Evolutionary conservation across 1,140 invertebrate species (phyloP), one percentile per base, ranked within the genome.

Genomic region (Pseudomyrmex concolor): DNA sequence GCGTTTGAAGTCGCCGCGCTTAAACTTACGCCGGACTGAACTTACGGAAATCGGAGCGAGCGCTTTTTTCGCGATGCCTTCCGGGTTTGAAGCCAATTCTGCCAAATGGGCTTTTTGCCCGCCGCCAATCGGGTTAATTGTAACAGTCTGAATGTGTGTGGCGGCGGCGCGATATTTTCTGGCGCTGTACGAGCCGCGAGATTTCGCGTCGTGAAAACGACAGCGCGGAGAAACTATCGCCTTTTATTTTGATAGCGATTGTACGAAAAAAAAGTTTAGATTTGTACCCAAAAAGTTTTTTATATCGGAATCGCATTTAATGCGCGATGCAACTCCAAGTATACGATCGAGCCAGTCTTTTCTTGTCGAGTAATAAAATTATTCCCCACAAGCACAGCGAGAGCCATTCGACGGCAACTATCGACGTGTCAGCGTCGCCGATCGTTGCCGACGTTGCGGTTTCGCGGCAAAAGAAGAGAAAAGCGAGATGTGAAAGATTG

Each of bases 341-440:
- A 13, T 50, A 57, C 54, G 13, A 60, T 45, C 17, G 15, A 48
- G 13, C 51, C 43, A 48, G 25, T 4, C 3, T 59, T 54, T 13
- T 13, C 34, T 34, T 34, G 34, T 34, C 34, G 15, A 25, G 34
- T 59, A 70, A 82, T 82, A 78, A 84, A 78, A 78, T 84, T 78
- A 78, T 78, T 19, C 25, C 51, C 15, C 55, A 43, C 34, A 34
- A 59, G 43, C 45, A 50, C 15, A 17, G 19, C 10, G 34, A 10
- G 22, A n/a, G 45, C 43, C 43, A 1, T 57, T 57, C 45, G 54
- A 71, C n/a, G 59, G 72, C 48, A 22, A 34, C 76, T 55, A 48
- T 60, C 66, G 67, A 71, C 43, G 57, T 63, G 57, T 72, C 67
- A 81, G 57, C 71, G 15, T 62, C 25, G 54, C 72, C 43, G 59